These are phyloP conservation scores for Brevimyrus niger DNA, from an alignment of 2,113 vertebrate species.

Conservation along the genomic window DNA sequence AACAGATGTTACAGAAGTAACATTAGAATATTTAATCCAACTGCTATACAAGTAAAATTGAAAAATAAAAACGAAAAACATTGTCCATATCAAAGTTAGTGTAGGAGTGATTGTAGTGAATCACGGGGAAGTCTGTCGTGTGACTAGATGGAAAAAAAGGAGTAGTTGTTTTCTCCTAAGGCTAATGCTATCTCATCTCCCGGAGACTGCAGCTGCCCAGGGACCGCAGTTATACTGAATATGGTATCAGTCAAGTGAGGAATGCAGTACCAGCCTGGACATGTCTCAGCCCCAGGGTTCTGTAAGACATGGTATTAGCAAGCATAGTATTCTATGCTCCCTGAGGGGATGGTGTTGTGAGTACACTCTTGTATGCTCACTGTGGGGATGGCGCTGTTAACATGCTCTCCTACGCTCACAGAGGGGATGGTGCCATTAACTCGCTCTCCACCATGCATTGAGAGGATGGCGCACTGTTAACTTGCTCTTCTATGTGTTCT, in stretches of 20 bases:
- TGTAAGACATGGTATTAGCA: not conserved
- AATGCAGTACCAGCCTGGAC: not conserved
- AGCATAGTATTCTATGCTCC: not conserved
- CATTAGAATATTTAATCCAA: not conserved
- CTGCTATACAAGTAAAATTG: not conserved
- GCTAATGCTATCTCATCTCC: not conserved
- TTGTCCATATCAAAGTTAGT: not conserved
- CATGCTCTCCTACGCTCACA: not conserved
- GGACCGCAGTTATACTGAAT: not conserved
- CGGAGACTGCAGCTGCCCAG: not conserved
- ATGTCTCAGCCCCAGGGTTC: not conserved
- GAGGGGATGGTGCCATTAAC: not conserved
- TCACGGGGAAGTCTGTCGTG: not conserved
- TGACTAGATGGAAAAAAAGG: not conserved
- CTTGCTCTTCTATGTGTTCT: not conserved
- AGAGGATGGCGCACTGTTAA: not conserved
- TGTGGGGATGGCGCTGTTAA: not conserved
- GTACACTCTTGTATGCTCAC: not conserved
- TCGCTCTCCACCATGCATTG: not conserved
- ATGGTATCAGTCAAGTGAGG: not conserved
- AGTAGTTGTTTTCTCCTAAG: not conserved
- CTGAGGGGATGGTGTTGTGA: not conserved
- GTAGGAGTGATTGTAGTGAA: not conserved
- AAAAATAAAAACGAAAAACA: not conserved
- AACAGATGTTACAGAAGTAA: not conserved